Conservation (phyloP, 2,888 invertebrate genomes). For the Tromatobia lineatoria region DNA sequence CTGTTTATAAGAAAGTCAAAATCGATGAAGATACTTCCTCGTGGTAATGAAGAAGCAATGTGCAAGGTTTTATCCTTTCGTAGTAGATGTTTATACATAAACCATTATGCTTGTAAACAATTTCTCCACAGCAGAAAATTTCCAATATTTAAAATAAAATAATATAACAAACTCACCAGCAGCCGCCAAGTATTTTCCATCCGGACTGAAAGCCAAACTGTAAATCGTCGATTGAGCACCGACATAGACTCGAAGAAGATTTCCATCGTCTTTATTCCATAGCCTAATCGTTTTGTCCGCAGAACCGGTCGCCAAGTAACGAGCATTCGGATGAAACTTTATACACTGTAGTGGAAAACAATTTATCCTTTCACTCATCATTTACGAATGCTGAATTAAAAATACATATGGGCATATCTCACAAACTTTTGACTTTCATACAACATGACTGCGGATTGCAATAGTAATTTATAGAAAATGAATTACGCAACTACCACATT, state of each 20-base stretch:
- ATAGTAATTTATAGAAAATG: too few species aligned
- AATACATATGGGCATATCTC: neutral
- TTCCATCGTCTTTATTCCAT: constrained; percentile 95
- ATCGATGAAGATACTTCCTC: neutral
- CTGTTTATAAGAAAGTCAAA: too few species aligned
- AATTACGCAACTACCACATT: too few species aligned
- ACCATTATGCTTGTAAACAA: too few species aligned
- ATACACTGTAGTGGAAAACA: constrained; percentile 87
- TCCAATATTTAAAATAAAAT: neutral
- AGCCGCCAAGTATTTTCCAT: constrained; percentile 94
- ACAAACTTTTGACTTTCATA: too few species aligned
- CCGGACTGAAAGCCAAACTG: constrained; percentile 93
- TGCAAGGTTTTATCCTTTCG: too few species aligned
- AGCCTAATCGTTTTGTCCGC: constrained; percentile 95
- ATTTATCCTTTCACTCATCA: neutral
- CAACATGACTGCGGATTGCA: too few species aligned
- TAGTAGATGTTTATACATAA: too few species aligned
- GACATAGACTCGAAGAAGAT: constrained; percentile 92
- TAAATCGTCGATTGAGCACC: constrained; percentile 92
- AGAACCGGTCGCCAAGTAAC: constrained; percentile 96
- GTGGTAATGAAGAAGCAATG: neutral
- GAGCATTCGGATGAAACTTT: constrained; percentile 97
- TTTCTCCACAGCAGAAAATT: too few species aligned
- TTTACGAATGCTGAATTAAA: neutral
- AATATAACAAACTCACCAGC: constrained; percentile 87